Percentiles rank a stretch among this genome's conserved stretches.
Conservation (phyloP, 2,797 vertebrate species). For the Uromys caudimaculatus region DNA sequence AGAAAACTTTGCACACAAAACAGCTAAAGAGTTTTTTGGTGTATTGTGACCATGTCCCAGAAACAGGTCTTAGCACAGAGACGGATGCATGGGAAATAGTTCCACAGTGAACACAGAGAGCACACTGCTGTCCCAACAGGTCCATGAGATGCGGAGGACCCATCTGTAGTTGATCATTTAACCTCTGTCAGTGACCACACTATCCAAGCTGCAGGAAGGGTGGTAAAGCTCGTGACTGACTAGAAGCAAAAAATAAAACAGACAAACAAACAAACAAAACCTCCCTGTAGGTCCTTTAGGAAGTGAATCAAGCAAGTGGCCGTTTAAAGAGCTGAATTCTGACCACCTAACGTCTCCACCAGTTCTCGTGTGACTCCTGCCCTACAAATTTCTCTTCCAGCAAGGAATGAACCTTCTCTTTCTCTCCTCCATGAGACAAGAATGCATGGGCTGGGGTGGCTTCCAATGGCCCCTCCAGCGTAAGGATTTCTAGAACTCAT, state of each 20-base stretch:
- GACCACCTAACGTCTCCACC: fast-evolving
- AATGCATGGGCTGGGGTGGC: not conserved
- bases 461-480: not conserved
- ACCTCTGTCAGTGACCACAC: not conserved
- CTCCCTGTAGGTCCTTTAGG: not conserved
- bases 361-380: not conserved
- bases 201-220: not conserved
- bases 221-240: not conserved
- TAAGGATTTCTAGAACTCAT: not conserved
- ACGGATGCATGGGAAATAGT: fast-evolving
- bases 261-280: too few species aligned
- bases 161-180: not conserved
- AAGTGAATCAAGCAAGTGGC: not conserved
- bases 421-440: not conserved
- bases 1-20: not conserved
- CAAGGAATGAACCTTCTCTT: not conserved
- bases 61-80: not conserved
- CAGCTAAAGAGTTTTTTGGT: not conserved
- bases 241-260: not conserved
- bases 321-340: not conserved
- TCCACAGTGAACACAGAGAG: not conserved
- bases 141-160: not conserved
- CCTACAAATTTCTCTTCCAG: not conserved
- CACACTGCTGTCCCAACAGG: not conserved
- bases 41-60: not conserved